These are phyloP conservation scores for Galagoides demidoff DNA, from an alignment of 2,797 vertebrate genomes.

Conservation along the genomic window DNA sequence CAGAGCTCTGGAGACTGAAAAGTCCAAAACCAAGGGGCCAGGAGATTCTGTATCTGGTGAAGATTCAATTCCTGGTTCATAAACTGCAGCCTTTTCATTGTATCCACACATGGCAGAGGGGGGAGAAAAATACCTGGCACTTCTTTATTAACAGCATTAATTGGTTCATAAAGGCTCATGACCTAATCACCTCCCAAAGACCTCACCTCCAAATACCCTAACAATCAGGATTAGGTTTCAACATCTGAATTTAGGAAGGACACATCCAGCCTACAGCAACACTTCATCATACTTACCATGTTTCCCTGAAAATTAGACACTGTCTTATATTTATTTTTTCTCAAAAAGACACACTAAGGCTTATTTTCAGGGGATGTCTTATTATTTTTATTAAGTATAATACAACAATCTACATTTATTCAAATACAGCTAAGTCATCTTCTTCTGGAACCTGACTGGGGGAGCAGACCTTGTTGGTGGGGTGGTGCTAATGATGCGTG, in stretches of 20 bases:
- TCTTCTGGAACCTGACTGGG: no score
- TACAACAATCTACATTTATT: no score
- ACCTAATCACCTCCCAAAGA: not conserved
- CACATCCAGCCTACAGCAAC: not conserved
- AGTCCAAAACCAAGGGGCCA: not conserved
- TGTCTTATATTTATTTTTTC: no score
- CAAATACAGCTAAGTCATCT: no score
- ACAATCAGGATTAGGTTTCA: not conserved
- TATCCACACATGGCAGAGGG: not conserved
- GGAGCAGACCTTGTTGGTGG: no score
- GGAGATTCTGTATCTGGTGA: not conserved
- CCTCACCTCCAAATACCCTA: not conserved
- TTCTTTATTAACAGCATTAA: not conserved
- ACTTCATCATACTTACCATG: not conserved
- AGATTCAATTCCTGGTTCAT: not conserved
- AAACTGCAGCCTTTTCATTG: not conserved
- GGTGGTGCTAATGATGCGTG: no score
- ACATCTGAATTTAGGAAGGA: not conserved
- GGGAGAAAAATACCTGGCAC: not conserved
- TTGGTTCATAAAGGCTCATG: not conserved
- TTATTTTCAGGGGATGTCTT: no score
- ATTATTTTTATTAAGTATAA: no score
- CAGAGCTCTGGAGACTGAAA: not conserved
- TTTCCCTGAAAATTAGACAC: no score
- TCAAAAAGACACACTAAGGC: no score